Conservation (phyloP, 2,888 invertebrate genomes). For the Hoplodrina blanda region DNA sequence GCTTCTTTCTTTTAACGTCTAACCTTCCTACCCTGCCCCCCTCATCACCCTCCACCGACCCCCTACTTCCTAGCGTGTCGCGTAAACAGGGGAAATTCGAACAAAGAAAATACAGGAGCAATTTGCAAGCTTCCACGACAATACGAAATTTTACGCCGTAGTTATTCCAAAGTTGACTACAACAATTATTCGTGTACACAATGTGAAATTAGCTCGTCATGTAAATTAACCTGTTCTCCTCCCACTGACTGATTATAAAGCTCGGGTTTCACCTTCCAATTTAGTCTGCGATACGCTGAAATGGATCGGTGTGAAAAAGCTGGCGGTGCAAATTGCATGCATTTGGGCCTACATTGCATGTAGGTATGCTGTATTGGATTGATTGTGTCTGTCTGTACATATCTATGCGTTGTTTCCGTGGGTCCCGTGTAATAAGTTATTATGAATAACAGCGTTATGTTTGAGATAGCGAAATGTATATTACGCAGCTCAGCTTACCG, state of each 20-base stretch:
- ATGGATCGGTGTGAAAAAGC: constrained; percentile 49
- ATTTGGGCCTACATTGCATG: constrained; percentile 12
- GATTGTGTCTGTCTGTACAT: not conserved
- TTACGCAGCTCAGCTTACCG: not conserved
- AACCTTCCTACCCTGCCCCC: constrained; percentile 52
- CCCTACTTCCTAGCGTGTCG: constrained; percentile 62
- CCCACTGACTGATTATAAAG: constrained; percentile 48
- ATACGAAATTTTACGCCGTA: constrained; percentile 59
- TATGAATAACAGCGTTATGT: not conserved
- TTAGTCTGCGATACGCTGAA: constrained; percentile 44
- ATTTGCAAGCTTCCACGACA: constrained; percentile 61
- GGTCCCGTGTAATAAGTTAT: not conserved
- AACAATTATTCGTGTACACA: constrained; percentile 51
- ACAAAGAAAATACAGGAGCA: constrained; percentile 67
- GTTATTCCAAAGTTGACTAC: constrained; percentile 52
- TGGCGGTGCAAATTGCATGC: constrained; percentile 23
- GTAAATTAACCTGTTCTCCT: constrained; percentile 55
- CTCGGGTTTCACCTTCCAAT: constrained; percentile 39
- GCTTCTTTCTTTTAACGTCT: constrained; percentile 66
- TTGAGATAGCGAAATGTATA: too few species aligned
- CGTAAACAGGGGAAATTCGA: constrained; percentile 64
- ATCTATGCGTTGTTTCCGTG: not conserved
- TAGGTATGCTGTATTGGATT: constrained; percentile 16
- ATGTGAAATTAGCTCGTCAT: constrained; percentile 54
- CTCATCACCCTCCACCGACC: constrained; percentile 29